A percentile compares a stretch with the other conserved stretches of the same genome.
phyloP scores from a whole-genome alignment of 2,797 vertebrate species.

The Acestrorhynchus altus region DNA sequence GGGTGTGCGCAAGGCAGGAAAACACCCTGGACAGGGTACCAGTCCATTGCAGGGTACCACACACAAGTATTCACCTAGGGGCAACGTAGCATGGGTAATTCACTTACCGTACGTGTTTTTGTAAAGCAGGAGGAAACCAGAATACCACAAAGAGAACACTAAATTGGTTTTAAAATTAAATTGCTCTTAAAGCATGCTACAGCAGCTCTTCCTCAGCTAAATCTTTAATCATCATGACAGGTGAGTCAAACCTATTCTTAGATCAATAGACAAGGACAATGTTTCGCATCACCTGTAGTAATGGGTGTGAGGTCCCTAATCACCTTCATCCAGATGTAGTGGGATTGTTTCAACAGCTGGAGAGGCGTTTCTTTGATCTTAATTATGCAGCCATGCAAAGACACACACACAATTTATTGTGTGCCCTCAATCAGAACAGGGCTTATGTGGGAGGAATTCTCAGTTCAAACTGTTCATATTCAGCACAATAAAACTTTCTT shows the following conservation, averaged over 20 bases:
- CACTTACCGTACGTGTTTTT: too few species aligned
- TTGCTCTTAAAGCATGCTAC: neutral
- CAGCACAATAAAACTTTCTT: neutral
- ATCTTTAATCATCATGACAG: neutral
- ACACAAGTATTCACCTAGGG: too few species aligned
- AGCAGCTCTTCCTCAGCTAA: neutral
- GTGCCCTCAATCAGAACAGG: neutral
- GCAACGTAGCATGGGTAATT: too few species aligned
- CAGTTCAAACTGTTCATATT: neutral
- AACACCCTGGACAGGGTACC: too few species aligned
- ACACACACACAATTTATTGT: conserved; percentile 6
- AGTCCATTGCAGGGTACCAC: too few species aligned
- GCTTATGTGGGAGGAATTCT: neutral
- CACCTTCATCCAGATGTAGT: conserved; percentile 52
- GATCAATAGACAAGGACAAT: conserved; percentile 1
- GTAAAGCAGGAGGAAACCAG: too few species aligned
- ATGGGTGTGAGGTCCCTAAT: conserved; percentile 25
- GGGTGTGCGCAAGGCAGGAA: too few species aligned
- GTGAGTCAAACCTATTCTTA: neutral
- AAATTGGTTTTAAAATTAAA: neutral
- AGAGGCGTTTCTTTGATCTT: conserved; percentile 45
- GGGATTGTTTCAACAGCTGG: conserved; percentile 47
- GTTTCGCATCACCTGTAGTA: conserved; percentile 37
- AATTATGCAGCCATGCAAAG: conserved; percentile 1
- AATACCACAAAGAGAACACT: too few species aligned